A percentile compares a stretch with the other conserved stretches of the same genome.
Evolutionary conservation across 2,888 invertebrate genomes (phyloP).

Genomic region (Orthosia gracilis): DNA sequence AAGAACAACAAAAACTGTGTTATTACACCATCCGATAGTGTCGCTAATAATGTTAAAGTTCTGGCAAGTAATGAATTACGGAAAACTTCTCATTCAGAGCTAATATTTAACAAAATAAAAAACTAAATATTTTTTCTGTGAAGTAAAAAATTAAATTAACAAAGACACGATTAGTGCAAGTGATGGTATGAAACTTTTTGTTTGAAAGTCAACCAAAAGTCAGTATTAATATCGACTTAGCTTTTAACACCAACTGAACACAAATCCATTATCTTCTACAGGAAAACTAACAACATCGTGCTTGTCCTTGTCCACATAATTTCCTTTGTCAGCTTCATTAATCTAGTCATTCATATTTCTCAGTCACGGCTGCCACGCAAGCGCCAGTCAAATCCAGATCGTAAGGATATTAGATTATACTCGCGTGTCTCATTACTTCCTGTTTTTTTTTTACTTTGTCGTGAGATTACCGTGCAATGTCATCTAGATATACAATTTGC

Average conservation of each 20-base stretch:
- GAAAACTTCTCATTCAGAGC: too few species aligned
- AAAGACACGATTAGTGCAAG: too few species aligned
- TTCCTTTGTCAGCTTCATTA: conserved; percentile 50
- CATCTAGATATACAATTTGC: neutral
- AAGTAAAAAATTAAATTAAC: too few species aligned
- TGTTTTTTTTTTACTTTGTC: neutral
- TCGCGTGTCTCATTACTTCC: too few species aligned
- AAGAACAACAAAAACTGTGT: too few species aligned
- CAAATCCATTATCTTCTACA: conserved; percentile 9
- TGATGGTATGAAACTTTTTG: too few species aligned
- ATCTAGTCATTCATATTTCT: conserved; percentile 58
- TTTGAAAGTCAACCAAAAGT: neutral
- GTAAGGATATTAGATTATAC: conserved; percentile 20
- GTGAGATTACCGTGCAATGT: neutral
- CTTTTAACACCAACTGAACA: neutral
- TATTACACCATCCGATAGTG: too few species aligned
- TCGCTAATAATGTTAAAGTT: too few species aligned
- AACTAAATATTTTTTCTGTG: too few species aligned
- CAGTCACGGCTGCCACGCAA: conserved; percentile 30
- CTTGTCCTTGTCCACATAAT: conserved; percentile 51
- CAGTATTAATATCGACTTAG: neutral
- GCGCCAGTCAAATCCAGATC: conserved; percentile 28
- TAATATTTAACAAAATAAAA: too few species aligned
- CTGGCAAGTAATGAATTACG: neutral
- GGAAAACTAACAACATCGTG: conserved; percentile 27